Evolutionary conservation across 2,113 vertebrate genomes (phyloP).

Genomic region (Gavia stellata): DNA sequence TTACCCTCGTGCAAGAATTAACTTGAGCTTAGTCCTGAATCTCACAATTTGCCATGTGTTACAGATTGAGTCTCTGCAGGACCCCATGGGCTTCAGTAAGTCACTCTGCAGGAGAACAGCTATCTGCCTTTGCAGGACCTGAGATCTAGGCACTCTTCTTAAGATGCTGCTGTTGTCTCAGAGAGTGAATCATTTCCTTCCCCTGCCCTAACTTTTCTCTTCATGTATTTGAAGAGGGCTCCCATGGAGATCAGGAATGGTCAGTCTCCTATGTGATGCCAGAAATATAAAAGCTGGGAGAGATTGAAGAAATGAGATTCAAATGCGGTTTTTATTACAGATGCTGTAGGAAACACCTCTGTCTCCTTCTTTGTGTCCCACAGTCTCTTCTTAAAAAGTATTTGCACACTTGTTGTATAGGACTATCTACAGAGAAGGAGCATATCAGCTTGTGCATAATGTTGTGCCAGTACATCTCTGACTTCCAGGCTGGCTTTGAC

Average conservation of each 20-base stretch:
- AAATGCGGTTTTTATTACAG: neutral
- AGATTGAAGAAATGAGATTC: neutral
- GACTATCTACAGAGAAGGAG: rapidly evolving
- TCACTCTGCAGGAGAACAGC: neutral
- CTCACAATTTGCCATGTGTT: neutral
- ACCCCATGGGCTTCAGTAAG: neutral
- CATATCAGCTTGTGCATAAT: rapidly evolving
- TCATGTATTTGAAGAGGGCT: neutral
- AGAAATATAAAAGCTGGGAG: neutral
- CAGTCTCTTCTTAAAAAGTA: neutral
- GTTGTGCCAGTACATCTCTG: neutral
- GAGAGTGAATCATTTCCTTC: neutral
- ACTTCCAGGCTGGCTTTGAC: neutral
- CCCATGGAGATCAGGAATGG: neutral
- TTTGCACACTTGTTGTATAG: neutral
- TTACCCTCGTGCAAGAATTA: neutral
- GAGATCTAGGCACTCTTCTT: neutral
- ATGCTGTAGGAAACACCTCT: rapidly evolving
- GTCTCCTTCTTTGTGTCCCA: neutral
- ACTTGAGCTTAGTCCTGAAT: neutral
- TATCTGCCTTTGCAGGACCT: neutral
- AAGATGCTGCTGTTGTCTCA: neutral
- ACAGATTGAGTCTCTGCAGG: neutral
- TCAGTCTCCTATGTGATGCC: neutral
- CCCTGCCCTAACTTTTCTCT: neutral